phyloP scores from a whole-genome alignment of 2,888 invertebrate species.

The Ichneumoninae sp. region DNA sequence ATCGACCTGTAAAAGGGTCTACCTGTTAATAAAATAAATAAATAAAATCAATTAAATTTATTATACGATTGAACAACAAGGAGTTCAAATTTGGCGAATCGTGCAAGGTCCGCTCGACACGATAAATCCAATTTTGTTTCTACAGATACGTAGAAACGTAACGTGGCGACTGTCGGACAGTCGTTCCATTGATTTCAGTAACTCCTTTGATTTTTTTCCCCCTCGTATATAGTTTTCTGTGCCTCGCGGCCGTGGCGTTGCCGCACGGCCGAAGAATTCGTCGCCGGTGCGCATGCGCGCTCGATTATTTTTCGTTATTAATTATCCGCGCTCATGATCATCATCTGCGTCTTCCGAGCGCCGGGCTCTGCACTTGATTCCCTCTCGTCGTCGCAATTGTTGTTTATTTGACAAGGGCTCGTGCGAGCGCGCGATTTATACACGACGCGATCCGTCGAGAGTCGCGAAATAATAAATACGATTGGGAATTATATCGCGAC shows the following conservation, averaged over 20 bases:
- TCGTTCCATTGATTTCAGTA: neutral
- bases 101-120: too few species aligned
- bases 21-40: too few species aligned
- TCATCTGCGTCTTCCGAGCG: neutral
- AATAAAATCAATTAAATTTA: too few species aligned
- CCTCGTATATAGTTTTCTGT: neutral
- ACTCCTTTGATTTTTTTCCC: conserved; percentile 1
- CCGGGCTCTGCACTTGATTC: conserved; percentile 1
- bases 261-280: conserved; percentile 30
- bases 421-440: conserved; percentile 56
- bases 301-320: conserved; percentile 41
- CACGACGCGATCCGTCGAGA: conserved; percentile 40
- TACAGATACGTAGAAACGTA: neutral
- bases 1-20: too few species aligned
- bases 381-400: conserved; percentile 46
- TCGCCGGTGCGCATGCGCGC: neutral
- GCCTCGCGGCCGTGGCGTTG: neutral
- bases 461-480: conserved; percentile 56
- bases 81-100: too few species aligned
- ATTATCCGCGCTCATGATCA: conserved; percentile 38
- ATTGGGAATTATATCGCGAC: conserved; percentile 55
- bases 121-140: too few species aligned
- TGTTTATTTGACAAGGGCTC: conserved; percentile 65
- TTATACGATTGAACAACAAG: too few species aligned
- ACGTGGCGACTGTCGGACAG: neutral